phyloP scores from a whole-genome alignment of 2,888 invertebrate genomes.

The Physocephala rufipes region DNA sequence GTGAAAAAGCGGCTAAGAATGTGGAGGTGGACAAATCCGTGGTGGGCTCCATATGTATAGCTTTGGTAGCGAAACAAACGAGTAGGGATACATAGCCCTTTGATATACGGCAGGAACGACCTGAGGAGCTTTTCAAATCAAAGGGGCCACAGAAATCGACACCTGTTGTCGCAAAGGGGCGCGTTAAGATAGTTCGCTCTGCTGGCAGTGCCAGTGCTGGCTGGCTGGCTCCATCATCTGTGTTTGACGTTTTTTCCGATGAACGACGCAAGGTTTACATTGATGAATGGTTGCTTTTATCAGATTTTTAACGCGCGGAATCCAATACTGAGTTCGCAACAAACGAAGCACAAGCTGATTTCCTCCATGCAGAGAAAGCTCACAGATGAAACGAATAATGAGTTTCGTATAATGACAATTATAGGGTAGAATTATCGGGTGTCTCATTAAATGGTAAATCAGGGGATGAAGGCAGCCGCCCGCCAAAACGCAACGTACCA shows the following conservation, averaged over 20 bases:
- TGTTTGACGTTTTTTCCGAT: not conserved
- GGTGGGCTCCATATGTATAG: conserved; percentile 40
- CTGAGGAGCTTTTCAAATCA: not conserved
- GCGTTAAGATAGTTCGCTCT: not conserved
- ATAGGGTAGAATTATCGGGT: conserved; percentile 14
- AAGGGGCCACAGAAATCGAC: not conserved
- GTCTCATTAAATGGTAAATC: conserved; percentile 13
- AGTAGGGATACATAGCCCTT: conserved; percentile 42
- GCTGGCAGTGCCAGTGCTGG: too few species aligned
- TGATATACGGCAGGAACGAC: conserved; percentile 33
- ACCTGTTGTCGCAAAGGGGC: not conserved
- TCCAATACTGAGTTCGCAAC: conserved; percentile 24
- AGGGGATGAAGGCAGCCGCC: not conserved
- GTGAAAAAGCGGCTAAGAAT: conserved; percentile 41
- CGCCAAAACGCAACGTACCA: not conserved
- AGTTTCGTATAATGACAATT: conserved; percentile 20
- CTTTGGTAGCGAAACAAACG: conserved; percentile 41
- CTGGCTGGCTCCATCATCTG: too few species aligned
- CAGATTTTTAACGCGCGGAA: not conserved
- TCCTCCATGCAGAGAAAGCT: not conserved
- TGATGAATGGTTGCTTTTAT: conserved; percentile 4
- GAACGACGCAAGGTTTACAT: conserved; percentile 12
- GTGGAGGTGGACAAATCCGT: conserved; percentile 36
- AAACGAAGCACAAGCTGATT: conserved; percentile 14
- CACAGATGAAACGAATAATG: not conserved